Evolutionary conservation across 2,888 invertebrate species (phyloP).

Genomic region (Elmis aenea): DNA sequence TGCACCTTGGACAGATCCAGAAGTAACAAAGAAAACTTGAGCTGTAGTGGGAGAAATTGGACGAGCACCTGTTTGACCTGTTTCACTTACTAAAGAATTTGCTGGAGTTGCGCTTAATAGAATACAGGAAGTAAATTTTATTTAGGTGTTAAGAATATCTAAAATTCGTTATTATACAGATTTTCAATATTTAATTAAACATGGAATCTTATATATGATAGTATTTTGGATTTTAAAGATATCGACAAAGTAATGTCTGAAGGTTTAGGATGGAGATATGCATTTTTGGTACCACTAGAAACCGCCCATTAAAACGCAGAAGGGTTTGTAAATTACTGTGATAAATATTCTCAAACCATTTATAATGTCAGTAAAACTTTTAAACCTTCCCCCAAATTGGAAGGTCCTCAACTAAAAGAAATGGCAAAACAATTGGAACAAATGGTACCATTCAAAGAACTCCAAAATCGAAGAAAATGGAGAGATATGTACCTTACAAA

Average conservation of each 20-base stretch:
- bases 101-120: conserved; percentile 91
- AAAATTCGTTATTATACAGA: conserved; percentile 44
- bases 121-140: conserved; percentile 65
- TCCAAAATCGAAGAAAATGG: conserved; percentile 73
- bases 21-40: conserved; percentile 68
- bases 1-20: conserved; percentile 85
- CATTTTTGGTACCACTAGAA: conserved; percentile 90
- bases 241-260: conserved; percentile 91
- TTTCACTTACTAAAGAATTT: conserved; percentile 78
- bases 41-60: conserved; percentile 82
- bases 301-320: conserved; percentile 93
- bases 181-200: conserved; percentile 91
- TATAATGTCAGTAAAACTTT: conserved; percentile 65
- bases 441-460: conserved; percentile 67
- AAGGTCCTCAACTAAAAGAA: conserved; percentile 59
- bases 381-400: conserved; percentile 70
- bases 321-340: conserved; percentile 65
- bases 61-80: conserved; percentile 87
- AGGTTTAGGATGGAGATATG: conserved; percentile 92
- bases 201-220: conserved; percentile 81
- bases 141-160: background rate
- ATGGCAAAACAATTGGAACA: conserved; percentile 69
- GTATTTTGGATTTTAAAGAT: conserved; percentile 80
- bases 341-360: conserved; percentile 57
- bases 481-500: conserved; percentile 78